These are phyloP conservation scores for Papilio machaon DNA, from an alignment of 1,140 invertebrate species.

Conservation along the genomic window DNA sequence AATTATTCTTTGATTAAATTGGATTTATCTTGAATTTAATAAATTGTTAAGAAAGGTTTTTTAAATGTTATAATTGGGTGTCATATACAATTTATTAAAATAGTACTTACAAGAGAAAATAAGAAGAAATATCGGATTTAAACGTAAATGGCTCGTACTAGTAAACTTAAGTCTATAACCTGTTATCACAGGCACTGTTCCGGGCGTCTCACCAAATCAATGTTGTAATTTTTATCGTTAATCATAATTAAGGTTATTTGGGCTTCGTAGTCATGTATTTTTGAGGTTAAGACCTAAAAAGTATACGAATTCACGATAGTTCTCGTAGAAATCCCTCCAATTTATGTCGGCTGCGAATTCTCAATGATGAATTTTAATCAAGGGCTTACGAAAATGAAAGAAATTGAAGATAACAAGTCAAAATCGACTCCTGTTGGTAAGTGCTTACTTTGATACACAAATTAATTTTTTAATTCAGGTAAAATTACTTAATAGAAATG, in stretches of 20 bases:
- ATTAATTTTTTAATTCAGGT: neutral
- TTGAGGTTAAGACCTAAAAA: neutral
- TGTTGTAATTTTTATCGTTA: neutral
- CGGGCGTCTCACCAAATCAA: slow-evolving; percentile 12
- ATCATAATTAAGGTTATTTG: slow-evolving; percentile 25
- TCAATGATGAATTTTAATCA: slow-evolving; percentile 67
- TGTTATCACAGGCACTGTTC: slow-evolving; percentile 26
- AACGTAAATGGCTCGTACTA: slow-evolving; percentile 28
- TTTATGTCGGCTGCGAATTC: slow-evolving; percentile 35
- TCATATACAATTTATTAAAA: neutral
- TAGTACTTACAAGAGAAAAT: neutral
- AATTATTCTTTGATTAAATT: neutral
- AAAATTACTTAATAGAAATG: slow-evolving; percentile 8
- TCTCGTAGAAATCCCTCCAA: slow-evolving; percentile 32
- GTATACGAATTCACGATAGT: slow-evolving; percentile 16
- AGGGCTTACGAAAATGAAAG: slow-evolving; percentile 67
- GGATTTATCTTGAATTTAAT: neutral
- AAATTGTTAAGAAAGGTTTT: neutral
- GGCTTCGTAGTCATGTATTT: neutral
- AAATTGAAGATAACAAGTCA: slow-evolving; percentile 65
- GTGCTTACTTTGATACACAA: slow-evolving; percentile 35
- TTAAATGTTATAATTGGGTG: neutral
- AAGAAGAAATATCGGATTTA: neutral
- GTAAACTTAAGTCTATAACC: slow-evolving; percentile 29
- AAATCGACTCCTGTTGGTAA: slow-evolving; percentile 73